These are phyloP conservation scores for Liopterus haemorrhoidalis DNA, from an alignment of 2,888 invertebrate species.

Conservation along the genomic window DNA sequence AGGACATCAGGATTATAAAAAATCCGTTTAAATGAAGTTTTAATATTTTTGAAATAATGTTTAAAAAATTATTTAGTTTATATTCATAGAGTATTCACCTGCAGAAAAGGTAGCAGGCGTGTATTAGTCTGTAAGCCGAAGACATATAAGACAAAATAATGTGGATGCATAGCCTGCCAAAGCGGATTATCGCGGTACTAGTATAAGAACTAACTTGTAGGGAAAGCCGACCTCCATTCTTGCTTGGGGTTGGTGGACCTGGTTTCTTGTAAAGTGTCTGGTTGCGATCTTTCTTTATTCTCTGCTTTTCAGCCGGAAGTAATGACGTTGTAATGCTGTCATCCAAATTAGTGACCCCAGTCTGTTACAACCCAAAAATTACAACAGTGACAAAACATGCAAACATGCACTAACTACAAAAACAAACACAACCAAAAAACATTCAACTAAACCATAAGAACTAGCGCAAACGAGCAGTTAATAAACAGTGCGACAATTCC, in stretches of 20 bases:
- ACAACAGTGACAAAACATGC: neutral
- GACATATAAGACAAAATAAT: neutral
- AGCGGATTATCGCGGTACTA: slow-evolving; percentile 20
- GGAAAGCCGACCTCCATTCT: slow-evolving; percentile 69
- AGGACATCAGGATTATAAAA: too few species aligned
- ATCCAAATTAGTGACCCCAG: slow-evolving; percentile 41
- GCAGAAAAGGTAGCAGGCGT: too few species aligned
- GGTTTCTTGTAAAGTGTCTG: slow-evolving; percentile 78
- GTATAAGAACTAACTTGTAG: slow-evolving; percentile 52
- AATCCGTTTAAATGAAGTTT: too few species aligned
- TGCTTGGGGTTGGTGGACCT: slow-evolving; percentile 82
- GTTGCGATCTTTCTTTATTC: slow-evolving; percentile 54
- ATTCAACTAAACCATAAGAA: slow-evolving; percentile 32
- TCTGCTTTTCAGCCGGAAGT: slow-evolving; percentile 45
- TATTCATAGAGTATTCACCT: too few species aligned
- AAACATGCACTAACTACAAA: slow-evolving; percentile 4
- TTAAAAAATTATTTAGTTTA: too few species aligned
- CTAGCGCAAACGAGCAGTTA: slow-evolving; percentile 35
- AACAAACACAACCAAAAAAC: slow-evolving; percentile 17
- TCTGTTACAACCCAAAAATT: slow-evolving; percentile 32
- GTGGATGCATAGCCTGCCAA: neutral
- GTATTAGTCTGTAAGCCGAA: slow-evolving; percentile 1
- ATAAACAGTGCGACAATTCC: slow-evolving; percentile 3
- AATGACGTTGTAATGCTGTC: slow-evolving; percentile 44
- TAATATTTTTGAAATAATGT: too few species aligned